Conservation (phyloP, 2,797 vertebrate species). For the Pipistrellus kuhlii region DNA sequence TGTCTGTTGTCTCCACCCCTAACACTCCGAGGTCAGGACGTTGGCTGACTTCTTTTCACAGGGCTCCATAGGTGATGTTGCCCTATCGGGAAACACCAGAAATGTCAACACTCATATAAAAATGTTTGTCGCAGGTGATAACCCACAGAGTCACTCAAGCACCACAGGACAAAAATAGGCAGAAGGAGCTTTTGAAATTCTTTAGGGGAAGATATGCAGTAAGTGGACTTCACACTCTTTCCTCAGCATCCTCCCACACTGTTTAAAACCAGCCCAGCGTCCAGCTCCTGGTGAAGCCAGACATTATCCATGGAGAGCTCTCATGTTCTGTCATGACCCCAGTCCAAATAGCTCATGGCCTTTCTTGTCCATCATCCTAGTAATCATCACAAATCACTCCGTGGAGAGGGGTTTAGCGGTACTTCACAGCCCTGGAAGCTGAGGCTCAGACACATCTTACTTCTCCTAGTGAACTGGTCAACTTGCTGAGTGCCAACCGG, state of each 20-base stretch:
- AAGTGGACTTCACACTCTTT: constrained; percentile 66
- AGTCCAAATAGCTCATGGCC: neutral
- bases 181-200: constrained; percentile 77
- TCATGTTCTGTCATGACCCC: neutral
- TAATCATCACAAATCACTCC: neutral
- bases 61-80: constrained; percentile 51
- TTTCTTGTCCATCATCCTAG: neutral
- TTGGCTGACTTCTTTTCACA: constrained; percentile 51
- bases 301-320: neutral
- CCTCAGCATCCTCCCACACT: constrained; percentile 35
- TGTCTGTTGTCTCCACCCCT: neutral
- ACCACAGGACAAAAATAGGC: constrained; percentile 79
- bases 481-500: neutral
- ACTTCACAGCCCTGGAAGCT: constrained; percentile 6
- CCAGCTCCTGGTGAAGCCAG: neutral
- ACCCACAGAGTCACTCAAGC: constrained; percentile 73
- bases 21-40: constrained; percentile 18
- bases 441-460: neutral
- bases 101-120: constrained; percentile 73
- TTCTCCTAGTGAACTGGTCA: neutral
- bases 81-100: constrained; percentile 74
- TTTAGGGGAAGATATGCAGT: constrained; percentile 74
- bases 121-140: constrained; percentile 75
- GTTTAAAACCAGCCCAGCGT: neutral
- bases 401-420: neutral